Base-by-base conservation (phyloP, 1,140 invertebrate genomes). In the Stegodyphus mimosarum region DNA sequence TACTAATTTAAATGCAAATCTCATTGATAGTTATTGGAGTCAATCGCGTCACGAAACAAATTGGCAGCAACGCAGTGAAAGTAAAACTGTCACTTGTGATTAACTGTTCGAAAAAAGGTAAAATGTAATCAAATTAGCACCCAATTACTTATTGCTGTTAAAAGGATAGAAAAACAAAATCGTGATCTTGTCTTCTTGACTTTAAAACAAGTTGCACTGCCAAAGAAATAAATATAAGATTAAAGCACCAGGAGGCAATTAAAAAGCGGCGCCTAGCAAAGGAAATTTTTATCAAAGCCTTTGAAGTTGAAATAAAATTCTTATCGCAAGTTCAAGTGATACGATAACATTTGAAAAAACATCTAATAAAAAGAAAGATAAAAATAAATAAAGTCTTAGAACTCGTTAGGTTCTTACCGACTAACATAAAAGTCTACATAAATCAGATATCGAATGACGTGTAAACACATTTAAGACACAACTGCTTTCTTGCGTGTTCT, bases 381-480 rank as follows among this genome's bases (percentile, higher is more conserved):
- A 71, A 55, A 11, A 9, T 60, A 53, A 74, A 74, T 17, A 17
- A 52, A 17, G 51, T 60, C 55, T 74, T 74, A 74, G 72, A 48
- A 74, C 50, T 74, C 18, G 53, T 74, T 74, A 18, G 52, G n/a
- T 55, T 74, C 52, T 74, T 51, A 60, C n/a, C 72, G 52, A 18
- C 13, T 11, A 13, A 74, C 72, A 53, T 60, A 60, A 33, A 74
- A 74, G 48, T 18, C 51, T 17, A 53, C 72, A 48, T 74, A 74
- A 74, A 53, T 74, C 52, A 74, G 72, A 74, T 74, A 74, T 74
- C 33, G 72, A 33, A 55, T 60, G 72, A 74, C 51, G n/a, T 74
- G 72, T 74, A 74, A 74, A 74, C 72, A 74, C 72, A 10, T 17
- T 17, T 17, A 60, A 15, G 33, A 33, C 33, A 33, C 33, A 3